A percentile compares a stretch with the other conserved stretches of the same genome.
Evolutionary conservation across 1,140 invertebrate species (phyloP).

Genomic region (Aporrectodea caliginosa): DNA sequence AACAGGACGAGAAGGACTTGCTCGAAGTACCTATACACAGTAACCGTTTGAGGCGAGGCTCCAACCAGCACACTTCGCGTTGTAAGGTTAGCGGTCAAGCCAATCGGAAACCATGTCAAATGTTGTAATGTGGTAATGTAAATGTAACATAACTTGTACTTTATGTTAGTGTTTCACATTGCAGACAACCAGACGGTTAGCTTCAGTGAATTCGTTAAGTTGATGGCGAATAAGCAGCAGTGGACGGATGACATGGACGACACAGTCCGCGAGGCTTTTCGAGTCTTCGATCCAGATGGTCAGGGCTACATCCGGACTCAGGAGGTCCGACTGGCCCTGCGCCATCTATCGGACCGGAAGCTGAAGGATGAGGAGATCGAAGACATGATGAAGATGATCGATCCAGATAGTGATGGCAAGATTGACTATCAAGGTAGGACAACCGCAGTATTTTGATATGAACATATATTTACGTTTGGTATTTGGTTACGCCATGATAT

Average conservation of each 20-base stretch:
- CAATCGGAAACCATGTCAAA: no score
- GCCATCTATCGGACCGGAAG: background rate
- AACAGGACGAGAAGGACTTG: no score
- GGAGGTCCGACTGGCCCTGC: background rate
- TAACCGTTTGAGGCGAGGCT: no score
- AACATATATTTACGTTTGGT: no score
- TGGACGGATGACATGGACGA: conserved; percentile 92
- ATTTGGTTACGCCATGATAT: no score
- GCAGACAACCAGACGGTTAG: conserved; percentile 97
- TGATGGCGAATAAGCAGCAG: conserved; percentile 99
- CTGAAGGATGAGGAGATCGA: background rate
- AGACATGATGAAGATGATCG: background rate
- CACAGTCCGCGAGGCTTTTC: conserved; percentile 96
- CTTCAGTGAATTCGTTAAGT: conserved; percentile 96
- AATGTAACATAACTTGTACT: no score
- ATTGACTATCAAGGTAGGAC: background rate
- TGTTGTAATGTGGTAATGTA: no score
- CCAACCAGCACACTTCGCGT: no score
- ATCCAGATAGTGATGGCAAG: background rate
- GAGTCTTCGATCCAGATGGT: conserved; percentile 94
- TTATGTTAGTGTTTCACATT: no score
- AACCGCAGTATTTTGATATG: no score
- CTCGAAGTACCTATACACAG: no score
- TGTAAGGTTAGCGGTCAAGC: no score
- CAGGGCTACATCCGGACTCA: conserved; percentile 70